Conservation (phyloP, 2,113 vertebrate species). For the Pipa parva region DNA sequence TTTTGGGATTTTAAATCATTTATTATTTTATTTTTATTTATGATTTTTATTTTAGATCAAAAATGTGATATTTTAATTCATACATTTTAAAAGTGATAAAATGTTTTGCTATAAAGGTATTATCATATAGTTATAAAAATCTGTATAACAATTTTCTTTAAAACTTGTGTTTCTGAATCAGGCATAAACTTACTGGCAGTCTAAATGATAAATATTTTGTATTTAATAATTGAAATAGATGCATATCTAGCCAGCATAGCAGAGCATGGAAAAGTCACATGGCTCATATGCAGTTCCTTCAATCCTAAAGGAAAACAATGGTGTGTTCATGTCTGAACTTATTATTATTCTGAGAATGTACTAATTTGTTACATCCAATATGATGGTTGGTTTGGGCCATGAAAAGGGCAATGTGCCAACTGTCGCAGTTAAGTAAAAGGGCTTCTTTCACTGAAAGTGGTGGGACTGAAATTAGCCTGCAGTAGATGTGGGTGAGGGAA, state of each 20-base stretch:
- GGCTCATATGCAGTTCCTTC: constrained; percentile 76
- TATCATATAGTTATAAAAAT: no score
- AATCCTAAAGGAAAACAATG: constrained; percentile 86
- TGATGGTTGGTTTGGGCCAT: constrained; percentile 82
- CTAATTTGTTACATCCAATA: constrained; percentile 98
- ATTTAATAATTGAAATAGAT: neutral
- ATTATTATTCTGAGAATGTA: constrained; percentile 99
- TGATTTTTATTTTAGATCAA: no score
- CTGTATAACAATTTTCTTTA: no score
- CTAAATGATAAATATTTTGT: no score
- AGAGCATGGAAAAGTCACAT: constrained; percentile 72
- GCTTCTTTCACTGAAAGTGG: constrained; percentile 71
- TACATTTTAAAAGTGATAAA: no score
- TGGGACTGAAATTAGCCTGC: constrained; percentile 77
- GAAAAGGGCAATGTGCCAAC: constrained; percentile 81
- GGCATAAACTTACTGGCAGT: no score
- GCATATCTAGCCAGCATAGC: constrained; percentile 56
- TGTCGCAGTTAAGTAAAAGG: constrained; percentile 68
- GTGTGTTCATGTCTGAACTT: constrained; percentile 90
- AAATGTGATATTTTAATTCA: no score
- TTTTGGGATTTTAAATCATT: no score
- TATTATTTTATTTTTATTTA: no score
- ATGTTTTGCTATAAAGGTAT: no score
- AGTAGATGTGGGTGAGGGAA: constrained; percentile 59
- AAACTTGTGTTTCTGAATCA: no score